Evolutionary conservation across 2,113 vertebrate genomes (phyloP).

Genomic region (Anguilla japonica): DNA sequence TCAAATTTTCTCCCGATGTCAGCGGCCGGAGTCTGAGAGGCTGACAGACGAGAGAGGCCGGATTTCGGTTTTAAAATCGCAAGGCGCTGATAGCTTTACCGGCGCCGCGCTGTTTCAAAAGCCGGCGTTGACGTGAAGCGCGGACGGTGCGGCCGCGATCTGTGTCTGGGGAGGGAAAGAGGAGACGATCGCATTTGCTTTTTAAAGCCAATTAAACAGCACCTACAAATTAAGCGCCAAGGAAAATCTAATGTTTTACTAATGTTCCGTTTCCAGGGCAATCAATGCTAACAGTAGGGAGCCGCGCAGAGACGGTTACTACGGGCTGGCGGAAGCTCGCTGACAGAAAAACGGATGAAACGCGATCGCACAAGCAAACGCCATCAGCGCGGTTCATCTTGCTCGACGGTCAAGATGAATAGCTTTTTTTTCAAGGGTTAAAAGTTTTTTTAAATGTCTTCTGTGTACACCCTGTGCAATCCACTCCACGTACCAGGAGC

Average conservation of each 20-base stretch:
- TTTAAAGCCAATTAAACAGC: slow-evolving; percentile 68
- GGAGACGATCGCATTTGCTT: slow-evolving; percentile 47
- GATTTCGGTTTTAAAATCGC: background rate
- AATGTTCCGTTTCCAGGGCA: slow-evolving; percentile 38
- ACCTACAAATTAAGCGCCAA: slow-evolving; percentile 68
- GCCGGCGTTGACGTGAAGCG: background rate
- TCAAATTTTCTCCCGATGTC: background rate
- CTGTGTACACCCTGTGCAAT: too few species aligned
- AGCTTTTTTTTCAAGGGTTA: background rate
- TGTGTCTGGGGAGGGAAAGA: background rate
- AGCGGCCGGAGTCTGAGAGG: background rate
- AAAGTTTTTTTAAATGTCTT: background rate
- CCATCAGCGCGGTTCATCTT: background rate
- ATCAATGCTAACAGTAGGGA: slow-evolving; percentile 29
- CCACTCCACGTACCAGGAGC: too few species aligned
- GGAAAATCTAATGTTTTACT: slow-evolving; percentile 70
- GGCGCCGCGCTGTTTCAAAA: background rate
- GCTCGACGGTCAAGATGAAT: background rate
- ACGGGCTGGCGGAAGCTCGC: slow-evolving; percentile 12
- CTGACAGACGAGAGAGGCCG: background rate
- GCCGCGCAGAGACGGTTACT: slow-evolving; percentile 20
- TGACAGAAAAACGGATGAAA: slow-evolving; percentile 21
- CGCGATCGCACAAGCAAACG: background rate
- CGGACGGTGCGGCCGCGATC: background rate
- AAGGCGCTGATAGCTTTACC: background rate